Base-by-base conservation (phyloP, 2,113 vertebrate species). In the Sinocyclocheilus rhinocerous region DNA sequence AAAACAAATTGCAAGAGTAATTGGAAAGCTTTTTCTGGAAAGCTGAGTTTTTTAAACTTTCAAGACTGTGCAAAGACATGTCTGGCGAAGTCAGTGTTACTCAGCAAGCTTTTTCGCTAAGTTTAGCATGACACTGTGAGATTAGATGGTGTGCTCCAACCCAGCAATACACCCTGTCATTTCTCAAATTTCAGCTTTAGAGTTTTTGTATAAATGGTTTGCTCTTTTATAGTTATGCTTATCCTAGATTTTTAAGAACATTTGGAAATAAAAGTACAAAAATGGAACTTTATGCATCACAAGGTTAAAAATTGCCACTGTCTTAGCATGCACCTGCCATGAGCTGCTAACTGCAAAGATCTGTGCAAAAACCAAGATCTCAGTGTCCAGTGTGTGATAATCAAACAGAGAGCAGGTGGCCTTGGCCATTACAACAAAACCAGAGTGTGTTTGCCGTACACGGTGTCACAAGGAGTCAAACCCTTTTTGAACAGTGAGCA, bases 331-430 rank as follows among this genome's bases (percentile, higher is more conserved):
- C 42, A 76, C 84, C 75, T 85, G 18, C 6, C 84, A 79, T 26
- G 48, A 73, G 59, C 39, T 26, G 24, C 67, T 63, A 26, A 39
- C 50, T 7, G 69, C 63, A 83, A 36, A 67, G 61, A 83, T 3
- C 63, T 91, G 87, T 86, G 52, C 91, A 94, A 93, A 94, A 84
- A 16, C 6, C 36, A 86, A 88, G 81, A 88, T 86, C 87, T 80
- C 50, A 90, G 84, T 84, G 50, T 79, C 22, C 6, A 81, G 52
- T 81, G 52, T 79, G 84, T 89, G 81, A 81, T 89, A 26, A 69
- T 89, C 91, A 94, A 93, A 93, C 92, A 94, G 48, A 75, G 88
- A 91, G 77, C 93, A 95, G 93, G 93, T 94, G 94, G 94, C 50
- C 9, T 50, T 7, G 7, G 39, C 45, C 73, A 76, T 76, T 50